phyloP scores from a whole-genome alignment of 2,113 vertebrate genomes.

The Brachyhypopomus occidentalis region DNA sequence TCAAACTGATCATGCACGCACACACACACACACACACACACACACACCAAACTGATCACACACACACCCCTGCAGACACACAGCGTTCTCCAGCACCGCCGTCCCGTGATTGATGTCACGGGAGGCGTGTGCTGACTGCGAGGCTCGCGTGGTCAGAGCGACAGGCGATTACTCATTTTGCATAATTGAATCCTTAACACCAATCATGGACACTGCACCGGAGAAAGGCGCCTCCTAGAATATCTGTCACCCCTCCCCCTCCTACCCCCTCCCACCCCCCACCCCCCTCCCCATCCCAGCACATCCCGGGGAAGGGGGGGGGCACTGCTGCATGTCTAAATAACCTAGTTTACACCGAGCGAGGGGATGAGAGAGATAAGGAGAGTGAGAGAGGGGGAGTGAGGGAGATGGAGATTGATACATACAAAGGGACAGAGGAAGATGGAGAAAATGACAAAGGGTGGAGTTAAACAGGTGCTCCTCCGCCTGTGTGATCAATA shows the following conservation, averaged over 20 bases:
- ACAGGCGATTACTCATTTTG: constrained; percentile 79
- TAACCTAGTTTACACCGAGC: constrained; percentile 77
- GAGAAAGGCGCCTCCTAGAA: constrained; percentile 59
- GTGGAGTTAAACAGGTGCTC: neutral
- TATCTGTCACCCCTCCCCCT: constrained; percentile 57
- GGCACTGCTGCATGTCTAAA: constrained; percentile 72
- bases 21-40: neutral
- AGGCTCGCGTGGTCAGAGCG: constrained; percentile 72
- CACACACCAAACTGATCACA: neutral
- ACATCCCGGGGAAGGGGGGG: too few relatives aligned
- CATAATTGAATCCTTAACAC: constrained; percentile 80
- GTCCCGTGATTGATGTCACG: constrained; percentile 72
- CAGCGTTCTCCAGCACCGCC: constrained; percentile 4
- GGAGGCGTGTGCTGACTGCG: constrained; percentile 73
- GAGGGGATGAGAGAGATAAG: constrained; percentile 53
- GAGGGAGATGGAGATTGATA: neutral
- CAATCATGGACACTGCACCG: constrained; percentile 66
- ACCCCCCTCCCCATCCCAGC: constrained; percentile 26
- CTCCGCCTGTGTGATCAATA: neutral
- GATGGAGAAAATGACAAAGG: neutral
- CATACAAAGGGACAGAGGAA: neutral
- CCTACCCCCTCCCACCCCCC: constrained; percentile 62
- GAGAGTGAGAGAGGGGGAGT: too few relatives aligned
- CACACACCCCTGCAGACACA: neutral
- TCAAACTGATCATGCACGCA: neutral